A percentile compares a stretch with the other conserved stretches of the same genome.
Conservation (phyloP, 2,888 invertebrate genomes). For the Zhuqinia jingwanae region DNA sequence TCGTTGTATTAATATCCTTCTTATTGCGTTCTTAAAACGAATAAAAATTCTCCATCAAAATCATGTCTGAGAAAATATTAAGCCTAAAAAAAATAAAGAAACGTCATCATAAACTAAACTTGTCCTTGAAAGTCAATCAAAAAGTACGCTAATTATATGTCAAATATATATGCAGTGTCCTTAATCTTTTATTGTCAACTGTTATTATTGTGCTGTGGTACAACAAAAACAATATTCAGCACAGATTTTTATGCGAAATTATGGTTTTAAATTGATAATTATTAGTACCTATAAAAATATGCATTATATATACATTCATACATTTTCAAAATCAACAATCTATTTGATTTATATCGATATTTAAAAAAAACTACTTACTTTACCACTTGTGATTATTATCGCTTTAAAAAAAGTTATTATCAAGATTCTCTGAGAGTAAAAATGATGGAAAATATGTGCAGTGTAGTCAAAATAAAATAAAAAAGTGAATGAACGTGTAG, state of each 20-base stretch:
- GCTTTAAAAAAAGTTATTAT: slow-evolving; percentile 3
- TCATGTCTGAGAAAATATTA: background rate
- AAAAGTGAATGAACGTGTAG: slow-evolving; percentile 42
- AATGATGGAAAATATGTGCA: background rate
- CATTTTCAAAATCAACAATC: slow-evolving; percentile 27
- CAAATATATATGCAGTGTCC: background rate
- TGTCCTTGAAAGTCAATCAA: background rate
- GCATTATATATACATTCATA: slow-evolving; percentile 11
- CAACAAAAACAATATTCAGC: background rate
- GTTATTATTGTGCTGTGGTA: background rate
- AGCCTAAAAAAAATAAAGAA: too few relatives aligned
- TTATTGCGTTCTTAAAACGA: background rate
- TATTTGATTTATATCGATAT: slow-evolving; percentile 48
- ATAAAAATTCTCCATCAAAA: background rate
- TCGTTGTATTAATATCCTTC: background rate
- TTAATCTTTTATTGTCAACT: background rate
- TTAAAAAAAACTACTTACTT: slow-evolving; percentile 9
- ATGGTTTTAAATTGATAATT: slow-evolving; percentile 19
- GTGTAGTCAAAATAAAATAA: slow-evolving; percentile 35
- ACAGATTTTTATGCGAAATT: slow-evolving; percentile 38
- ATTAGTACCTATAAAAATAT: too few relatives aligned
- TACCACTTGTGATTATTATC: slow-evolving; percentile 47
- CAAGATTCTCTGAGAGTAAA: too few relatives aligned
- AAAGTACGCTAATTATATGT: too few relatives aligned
- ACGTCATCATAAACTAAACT: background rate